phyloP scores from a whole-genome alignment of 2,797 vertebrate species.

The Notamacropus eugenii region DNA sequence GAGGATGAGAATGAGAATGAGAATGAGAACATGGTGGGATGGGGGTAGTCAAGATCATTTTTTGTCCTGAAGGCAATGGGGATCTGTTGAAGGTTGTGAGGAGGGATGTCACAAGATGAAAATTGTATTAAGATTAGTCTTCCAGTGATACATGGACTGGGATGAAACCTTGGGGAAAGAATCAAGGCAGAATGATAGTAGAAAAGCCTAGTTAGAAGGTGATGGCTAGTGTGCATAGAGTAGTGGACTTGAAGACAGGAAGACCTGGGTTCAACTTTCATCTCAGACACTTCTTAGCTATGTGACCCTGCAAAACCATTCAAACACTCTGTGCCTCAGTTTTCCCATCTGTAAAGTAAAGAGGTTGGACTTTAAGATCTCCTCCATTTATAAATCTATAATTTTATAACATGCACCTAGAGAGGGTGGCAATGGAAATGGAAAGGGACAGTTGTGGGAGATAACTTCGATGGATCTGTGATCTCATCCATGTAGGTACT shows the following conservation, averaged over 20 bases:
- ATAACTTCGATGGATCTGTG: not conserved
- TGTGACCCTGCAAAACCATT: not conserved
- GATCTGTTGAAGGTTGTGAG: not conserved
- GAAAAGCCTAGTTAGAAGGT: not conserved
- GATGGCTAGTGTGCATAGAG: not conserved
- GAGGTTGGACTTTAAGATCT: not conserved
- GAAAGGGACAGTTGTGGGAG: not conserved
- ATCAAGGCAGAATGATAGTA: not conserved
- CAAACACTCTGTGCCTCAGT: not conserved
- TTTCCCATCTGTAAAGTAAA: not conserved
- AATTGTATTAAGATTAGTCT: not conserved
- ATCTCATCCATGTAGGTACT: not conserved
- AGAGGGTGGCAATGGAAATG: not conserved
- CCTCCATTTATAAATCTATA: not conserved
- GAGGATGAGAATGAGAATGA: no score
- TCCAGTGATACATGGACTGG: not conserved
- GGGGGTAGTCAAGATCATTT: not conserved
- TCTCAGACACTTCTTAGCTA: not conserved
- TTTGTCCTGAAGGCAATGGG: constrained; percentile 1
- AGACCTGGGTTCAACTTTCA: not conserved
- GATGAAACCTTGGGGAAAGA: not conserved
- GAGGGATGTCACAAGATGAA: not conserved
- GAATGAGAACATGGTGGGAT: no score
- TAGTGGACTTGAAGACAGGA: not conserved
- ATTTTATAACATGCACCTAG: not conserved